A percentile compares a stretch with the other conserved stretches of the same genome.
These are phyloP conservation scores for Mesoligia furuncula DNA, from an alignment of 2,888 invertebrate species.

Conservation along the genomic window DNA sequence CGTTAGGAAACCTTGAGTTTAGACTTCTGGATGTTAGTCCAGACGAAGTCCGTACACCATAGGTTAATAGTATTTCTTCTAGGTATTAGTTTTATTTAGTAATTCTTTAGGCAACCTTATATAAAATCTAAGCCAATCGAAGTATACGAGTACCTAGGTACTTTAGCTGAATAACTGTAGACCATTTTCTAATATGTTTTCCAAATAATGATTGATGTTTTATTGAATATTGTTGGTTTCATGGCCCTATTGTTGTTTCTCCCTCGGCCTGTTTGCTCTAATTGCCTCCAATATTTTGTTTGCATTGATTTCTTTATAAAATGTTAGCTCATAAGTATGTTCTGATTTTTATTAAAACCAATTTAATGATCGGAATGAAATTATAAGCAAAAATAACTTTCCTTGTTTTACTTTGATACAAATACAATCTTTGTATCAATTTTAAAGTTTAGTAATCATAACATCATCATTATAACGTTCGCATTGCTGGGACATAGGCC, in stretches of 20 bases:
- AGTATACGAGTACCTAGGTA: too few species aligned
- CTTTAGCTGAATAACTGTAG: background rate
- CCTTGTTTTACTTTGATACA: background rate
- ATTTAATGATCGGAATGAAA: background rate
- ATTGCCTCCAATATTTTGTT: slow-evolving; percentile 70
- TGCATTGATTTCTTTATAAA: slow-evolving; percentile 40
- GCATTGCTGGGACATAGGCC: background rate
- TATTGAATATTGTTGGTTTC: background rate
- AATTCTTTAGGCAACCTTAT: background rate
- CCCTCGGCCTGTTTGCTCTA: slow-evolving; percentile 69
- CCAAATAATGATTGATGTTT: background rate
- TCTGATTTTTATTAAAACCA: slow-evolving; percentile 15
- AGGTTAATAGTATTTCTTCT: background rate
- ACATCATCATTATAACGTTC: background rate
- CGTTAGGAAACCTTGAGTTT: background rate
- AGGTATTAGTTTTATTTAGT: background rate
- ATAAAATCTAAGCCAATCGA: background rate
- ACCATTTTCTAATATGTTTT: background rate
- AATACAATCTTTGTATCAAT: background rate
- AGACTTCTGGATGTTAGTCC: background rate
- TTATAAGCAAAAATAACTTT: background rate
- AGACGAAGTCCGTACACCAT: background rate
- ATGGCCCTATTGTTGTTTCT: slow-evolving; percentile 55
- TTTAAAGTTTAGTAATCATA: background rate
- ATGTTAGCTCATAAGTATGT: slow-evolving; percentile 10